Conservation (phyloP, 2,113 vertebrate species). For the Empidonax traillii region DNA sequence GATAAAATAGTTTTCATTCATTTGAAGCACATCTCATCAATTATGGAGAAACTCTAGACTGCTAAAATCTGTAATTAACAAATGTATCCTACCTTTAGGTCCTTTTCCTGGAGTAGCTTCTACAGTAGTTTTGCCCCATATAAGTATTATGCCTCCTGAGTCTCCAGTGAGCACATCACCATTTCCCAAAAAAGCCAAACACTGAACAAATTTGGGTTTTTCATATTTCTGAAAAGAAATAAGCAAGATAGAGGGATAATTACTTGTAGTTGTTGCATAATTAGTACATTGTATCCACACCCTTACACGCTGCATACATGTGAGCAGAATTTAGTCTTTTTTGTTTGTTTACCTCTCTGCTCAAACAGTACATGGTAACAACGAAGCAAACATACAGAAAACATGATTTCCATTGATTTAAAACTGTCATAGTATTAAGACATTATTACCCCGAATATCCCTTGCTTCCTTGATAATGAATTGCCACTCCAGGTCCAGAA, state of each 20-base stretch:
- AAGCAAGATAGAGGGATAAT: slow-evolving; percentile 3
- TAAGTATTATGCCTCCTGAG: slow-evolving; percentile 91
- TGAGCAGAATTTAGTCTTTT: neutral
- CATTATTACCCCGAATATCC: slow-evolving; percentile 93
- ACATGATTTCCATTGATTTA: neutral
- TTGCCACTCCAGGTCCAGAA: slow-evolving; percentile 97
- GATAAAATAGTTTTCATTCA: neutral
- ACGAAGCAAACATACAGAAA: neutral
- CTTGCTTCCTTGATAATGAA: slow-evolving; percentile 93
- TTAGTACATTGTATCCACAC: neutral
- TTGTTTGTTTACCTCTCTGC: neutral
- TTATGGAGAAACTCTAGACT: neutral
- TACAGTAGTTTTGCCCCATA: slow-evolving; percentile 88
- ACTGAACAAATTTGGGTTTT: slow-evolving; percentile 97
- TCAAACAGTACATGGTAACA: neutral
- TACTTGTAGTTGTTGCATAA: neutral
- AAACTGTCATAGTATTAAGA: neutral
- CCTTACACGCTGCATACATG: neutral
- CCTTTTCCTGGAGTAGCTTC: slow-evolving; percentile 91
- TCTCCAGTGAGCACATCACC: slow-evolving; percentile 96
- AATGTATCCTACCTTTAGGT: slow-evolving; percentile 82
- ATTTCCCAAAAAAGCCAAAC: slow-evolving; percentile 90
- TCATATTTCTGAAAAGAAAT: slow-evolving; percentile 89
- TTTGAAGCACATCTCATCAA: neutral
- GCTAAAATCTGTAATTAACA: neutral